phyloP scores from a whole-genome alignment of 2,888 invertebrate genomes.

The Himalopsyche tibetana region DNA sequence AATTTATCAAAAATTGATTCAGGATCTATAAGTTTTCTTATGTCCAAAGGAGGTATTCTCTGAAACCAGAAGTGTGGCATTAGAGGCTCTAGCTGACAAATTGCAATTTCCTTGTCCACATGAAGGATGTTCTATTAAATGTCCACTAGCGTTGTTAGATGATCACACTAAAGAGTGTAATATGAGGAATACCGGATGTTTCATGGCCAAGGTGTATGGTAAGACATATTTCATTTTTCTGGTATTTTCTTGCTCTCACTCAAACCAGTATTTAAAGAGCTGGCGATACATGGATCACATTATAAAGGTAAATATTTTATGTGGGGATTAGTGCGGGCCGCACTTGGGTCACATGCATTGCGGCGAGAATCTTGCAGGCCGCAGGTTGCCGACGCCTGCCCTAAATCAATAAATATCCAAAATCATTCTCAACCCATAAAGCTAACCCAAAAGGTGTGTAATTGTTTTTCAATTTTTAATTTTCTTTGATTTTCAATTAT shows the following conservation, averaged over 20 bases:
- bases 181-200: slow-evolving; percentile 74
- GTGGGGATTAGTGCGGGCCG: too few relatives aligned
- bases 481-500: too few relatives aligned
- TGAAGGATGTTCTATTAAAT: slow-evolving; percentile 77
- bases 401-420: too few relatives aligned
- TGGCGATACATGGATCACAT: background rate
- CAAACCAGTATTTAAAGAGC: background rate
- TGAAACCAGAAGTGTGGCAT: slow-evolving; percentile 75
- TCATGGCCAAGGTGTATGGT: slow-evolving; percentile 75
- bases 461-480: too few relatives aligned
- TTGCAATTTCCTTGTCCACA: slow-evolving; percentile 79
- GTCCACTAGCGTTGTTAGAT: slow-evolving; percentile 75
- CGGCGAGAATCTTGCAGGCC: too few relatives aligned
- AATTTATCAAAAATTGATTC: too few relatives aligned
- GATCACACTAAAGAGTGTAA: slow-evolving; percentile 76
- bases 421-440: too few relatives aligned
- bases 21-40: slow-evolving; percentile 29
- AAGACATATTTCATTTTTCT: background rate
- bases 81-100: slow-evolving; percentile 79
- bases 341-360: too few relatives aligned
- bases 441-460: too few relatives aligned
- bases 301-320: too few relatives aligned
- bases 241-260: background rate
- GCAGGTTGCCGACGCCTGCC: too few relatives aligned
- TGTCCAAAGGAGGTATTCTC: slow-evolving; percentile 77